phyloP scores from a whole-genome alignment of 2,113 vertebrate species.

The Stigmatopora argus region DNA sequence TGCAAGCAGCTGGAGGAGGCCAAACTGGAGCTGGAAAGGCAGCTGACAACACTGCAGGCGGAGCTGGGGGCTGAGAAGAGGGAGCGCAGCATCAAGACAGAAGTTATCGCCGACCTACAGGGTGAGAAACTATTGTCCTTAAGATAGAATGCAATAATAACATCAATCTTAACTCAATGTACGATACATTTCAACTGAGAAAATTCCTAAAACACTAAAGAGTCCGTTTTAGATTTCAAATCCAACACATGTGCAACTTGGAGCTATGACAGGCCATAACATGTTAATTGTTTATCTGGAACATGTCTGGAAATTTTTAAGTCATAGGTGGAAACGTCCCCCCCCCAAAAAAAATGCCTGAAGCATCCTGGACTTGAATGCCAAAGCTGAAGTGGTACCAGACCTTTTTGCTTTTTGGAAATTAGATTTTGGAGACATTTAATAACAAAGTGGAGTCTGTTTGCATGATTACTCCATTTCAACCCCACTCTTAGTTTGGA shows the following conservation, averaged over 20 bases:
- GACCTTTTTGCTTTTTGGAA: conserved; percentile 39
- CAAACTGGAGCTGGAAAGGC: conserved; percentile 85
- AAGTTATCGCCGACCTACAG: conserved; percentile 87
- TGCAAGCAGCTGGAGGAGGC: conserved; percentile 80
- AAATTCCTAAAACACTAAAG: background rate
- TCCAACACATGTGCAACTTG: conserved; percentile 20
- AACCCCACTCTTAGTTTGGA: background rate
- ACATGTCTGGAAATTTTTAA: conserved; percentile 47
- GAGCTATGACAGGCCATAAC: conserved; percentile 18
- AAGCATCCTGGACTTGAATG: conserved; percentile 31
- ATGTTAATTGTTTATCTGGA: conserved; percentile 48
- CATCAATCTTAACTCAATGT: too few species aligned
- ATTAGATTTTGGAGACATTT: conserved; percentile 26
- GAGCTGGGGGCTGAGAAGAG: conserved; percentile 86
- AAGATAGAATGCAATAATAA: too few species aligned
- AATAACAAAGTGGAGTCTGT: conserved; percentile 43
- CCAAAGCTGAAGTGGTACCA: conserved; percentile 30
- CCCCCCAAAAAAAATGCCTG: conserved; percentile 32
- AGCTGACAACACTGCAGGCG: conserved; percentile 81
- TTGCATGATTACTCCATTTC: conserved; percentile 23
- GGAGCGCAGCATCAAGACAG: conserved; percentile 75
- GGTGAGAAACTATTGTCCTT: conserved; percentile 67
- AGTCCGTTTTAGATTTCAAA: background rate
- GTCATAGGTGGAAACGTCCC: conserved; percentile 65
- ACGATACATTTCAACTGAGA: background rate